Evolutionary conservation across 53 echinoderm and acorn worm genomes (phyloP).

Genomic region (Crossaster papposus): DNA sequence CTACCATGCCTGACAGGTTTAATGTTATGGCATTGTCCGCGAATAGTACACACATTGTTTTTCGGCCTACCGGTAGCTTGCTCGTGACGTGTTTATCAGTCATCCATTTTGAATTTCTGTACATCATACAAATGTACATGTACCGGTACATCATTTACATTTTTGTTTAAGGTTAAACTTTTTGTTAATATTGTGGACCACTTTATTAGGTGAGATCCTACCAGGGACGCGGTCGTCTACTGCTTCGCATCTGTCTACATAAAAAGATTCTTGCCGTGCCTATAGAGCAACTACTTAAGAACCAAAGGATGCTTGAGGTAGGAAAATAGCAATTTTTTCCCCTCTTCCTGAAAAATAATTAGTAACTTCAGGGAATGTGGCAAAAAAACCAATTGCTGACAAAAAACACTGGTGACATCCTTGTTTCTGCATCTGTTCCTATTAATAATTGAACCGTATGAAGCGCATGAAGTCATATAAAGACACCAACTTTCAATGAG

Average conservation of each 20-base stretch:
- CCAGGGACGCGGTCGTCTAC: slow-evolving; percentile 82
- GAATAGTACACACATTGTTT: too few relatives aligned
- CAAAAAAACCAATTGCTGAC: not conserved
- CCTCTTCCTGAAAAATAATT: too few relatives aligned
- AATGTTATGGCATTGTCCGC: too few relatives aligned
- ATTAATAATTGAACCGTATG: slow-evolving; percentile 13
- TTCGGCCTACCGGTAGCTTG: too few relatives aligned
- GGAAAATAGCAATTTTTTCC: not conserved
- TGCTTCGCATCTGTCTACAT: slow-evolving; percentile 85
- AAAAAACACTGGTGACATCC: not conserved
- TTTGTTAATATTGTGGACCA: not conserved
- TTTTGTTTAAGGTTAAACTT: too few relatives aligned
- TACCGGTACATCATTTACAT: too few relatives aligned
- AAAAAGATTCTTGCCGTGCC: slow-evolving; percentile 76
- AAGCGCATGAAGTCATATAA: too few relatives aligned
- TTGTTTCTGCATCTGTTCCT: slow-evolving; percentile 6
- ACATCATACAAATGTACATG: too few relatives aligned
- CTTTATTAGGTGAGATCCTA: slow-evolving; percentile 70
- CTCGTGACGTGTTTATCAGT: too few relatives aligned
- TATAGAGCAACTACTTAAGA: slow-evolving; percentile 79
- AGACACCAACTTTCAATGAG: too few relatives aligned
- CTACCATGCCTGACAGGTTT: too few relatives aligned
- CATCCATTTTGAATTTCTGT: too few relatives aligned
- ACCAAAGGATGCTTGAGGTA: slow-evolving; percentile 81
- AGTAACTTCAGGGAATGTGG: not conserved